Base-by-base conservation (phyloP, 2,113 vertebrate species). In the Strigops habroptila region DNA sequence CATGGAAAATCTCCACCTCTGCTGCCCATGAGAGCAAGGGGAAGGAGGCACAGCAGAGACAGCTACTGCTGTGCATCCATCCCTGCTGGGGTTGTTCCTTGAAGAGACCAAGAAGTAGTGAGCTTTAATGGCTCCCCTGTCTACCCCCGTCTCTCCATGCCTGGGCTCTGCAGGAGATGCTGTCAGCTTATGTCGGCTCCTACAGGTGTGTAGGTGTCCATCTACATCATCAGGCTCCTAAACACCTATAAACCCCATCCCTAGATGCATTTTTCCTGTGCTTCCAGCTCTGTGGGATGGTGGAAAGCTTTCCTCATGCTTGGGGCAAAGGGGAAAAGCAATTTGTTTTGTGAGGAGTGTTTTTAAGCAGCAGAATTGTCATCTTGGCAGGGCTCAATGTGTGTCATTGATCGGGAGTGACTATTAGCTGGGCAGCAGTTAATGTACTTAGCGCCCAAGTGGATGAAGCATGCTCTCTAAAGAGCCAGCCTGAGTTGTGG, bases 361-460 rank as follows among this genome's bases (percentile, higher is more conserved):
- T 93, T 87, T 52, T 76, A 52, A 91, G 88, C 90, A 85, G 82
- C 86, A 83, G 94, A 96, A 94, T 83, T 97, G 80, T 95, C 86
- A 7, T 95, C 91, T 95, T 97, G 96, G 94, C 95, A 95, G 33
- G 33, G 57, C 88, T 96, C 63, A 28, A 43, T 12, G 74, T 74
- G 78, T 96, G 95, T 84, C 93, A 67, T 51, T 86, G 95, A 95
- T 97, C 67, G 49, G 82, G 84, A 93, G 53, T 65, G 83, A 96
- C 59, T 76, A 31, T 93, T 91, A 79, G 90, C 95, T 88, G 96
- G 92, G 93, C 93, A 96, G 91, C 84, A 87, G 65, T 28, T 85
- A 9, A 48, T 57, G 85, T 83, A 52, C 90, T 94, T 85, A 94
- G 93, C 53, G 0, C 91, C 91, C 91, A 91, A 91, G 86, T 11